Conservation (phyloP, 1,140 invertebrate genomes). For the Scaptodrosophila lebanonensis region DNA sequence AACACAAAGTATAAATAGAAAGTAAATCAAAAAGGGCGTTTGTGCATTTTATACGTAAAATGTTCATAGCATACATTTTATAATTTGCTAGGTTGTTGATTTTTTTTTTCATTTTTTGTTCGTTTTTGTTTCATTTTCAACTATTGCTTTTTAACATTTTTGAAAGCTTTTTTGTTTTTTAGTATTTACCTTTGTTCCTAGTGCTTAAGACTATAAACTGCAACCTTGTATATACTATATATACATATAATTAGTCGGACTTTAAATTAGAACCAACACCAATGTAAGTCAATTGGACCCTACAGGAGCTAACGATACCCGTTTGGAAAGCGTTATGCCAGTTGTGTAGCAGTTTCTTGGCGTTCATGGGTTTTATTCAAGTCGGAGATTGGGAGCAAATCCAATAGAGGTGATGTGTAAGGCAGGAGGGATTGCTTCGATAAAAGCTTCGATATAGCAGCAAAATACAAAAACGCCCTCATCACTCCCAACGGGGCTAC, state of each 20-base stretch:
- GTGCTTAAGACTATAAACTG: constrained; percentile 51
- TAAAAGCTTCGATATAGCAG: constrained; percentile 31
- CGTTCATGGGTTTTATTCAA: constrained; percentile 8
- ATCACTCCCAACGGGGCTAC: constrained; percentile 1
- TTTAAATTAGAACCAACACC: constrained; percentile 58
- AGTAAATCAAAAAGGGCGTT: constrained; percentile 51
- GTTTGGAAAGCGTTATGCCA: not conserved
- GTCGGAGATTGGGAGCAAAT: constrained; percentile 12
- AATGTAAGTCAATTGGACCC: constrained; percentile 44
- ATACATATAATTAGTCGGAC: constrained; percentile 12
- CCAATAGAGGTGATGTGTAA: constrained; percentile 23
- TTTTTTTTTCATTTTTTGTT: constrained; percentile 27
- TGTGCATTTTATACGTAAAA: constrained; percentile 65
- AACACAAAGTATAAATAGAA: constrained; percentile 1
- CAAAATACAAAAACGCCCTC: constrained; percentile 34
- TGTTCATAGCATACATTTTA: constrained; percentile 66
- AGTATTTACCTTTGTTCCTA: constrained; percentile 58
- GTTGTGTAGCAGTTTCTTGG: constrained; percentile 10
- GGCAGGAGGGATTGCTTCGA: not conserved
- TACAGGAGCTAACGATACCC: not conserved
- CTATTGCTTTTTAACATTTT: constrained; percentile 77
- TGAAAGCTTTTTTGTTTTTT: constrained; percentile 48
- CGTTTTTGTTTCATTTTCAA: constrained; percentile 41
- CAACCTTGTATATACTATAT: constrained; percentile 42
- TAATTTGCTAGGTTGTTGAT: constrained; percentile 29